Conservation (phyloP, 2,888 invertebrate species). For the Steinernema carpocapsae region DNA sequence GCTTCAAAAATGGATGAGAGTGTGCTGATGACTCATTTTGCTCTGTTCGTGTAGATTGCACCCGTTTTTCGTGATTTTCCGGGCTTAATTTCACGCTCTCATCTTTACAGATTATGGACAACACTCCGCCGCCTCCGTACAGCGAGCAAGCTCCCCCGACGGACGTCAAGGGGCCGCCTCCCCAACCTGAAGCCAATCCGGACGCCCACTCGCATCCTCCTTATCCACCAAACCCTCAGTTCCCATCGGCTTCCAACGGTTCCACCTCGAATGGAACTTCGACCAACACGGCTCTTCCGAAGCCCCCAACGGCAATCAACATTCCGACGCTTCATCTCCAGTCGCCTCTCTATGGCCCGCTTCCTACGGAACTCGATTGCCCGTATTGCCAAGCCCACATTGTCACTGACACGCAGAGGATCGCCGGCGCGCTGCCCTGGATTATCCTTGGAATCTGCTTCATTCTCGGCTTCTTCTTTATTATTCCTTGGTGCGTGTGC, state of each 20-base stretch:
- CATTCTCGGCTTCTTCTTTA: constrained; percentile 64
- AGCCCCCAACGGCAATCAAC: constrained; percentile 63
- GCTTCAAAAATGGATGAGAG: too few species aligned
- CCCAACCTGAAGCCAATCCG: background rate
- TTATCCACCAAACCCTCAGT: constrained; percentile 2
- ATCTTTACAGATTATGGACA: background rate
- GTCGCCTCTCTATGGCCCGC: constrained; percentile 50
- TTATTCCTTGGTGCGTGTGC: constrained; percentile 63
- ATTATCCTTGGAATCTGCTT: constrained; percentile 46
- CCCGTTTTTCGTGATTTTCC: too few species aligned
- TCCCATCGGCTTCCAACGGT: constrained; percentile 6
- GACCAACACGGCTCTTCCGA: constrained; percentile 61
- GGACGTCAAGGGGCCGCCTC: constrained; percentile 7
- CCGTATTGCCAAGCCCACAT: constrained; percentile 65
- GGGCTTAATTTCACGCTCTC: too few species aligned
- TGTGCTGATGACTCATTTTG: too few species aligned
- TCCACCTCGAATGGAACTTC: constrained; percentile 19
- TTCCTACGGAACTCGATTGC: constrained; percentile 66
- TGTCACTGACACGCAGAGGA: constrained; percentile 59
- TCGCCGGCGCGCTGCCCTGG: constrained; percentile 62
- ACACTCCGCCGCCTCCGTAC: constrained; percentile 29
- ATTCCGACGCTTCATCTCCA: constrained; percentile 51
- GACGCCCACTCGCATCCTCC: background rate
- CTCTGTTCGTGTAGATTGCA: too few species aligned
- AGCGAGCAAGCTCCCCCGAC: background rate